A percentile compares a stretch with the other conserved stretches of the same genome.
These are phyloP conservation scores for Lathronympha strigana DNA, from an alignment of 2,888 invertebrate genomes.

Conservation along the genomic window DNA sequence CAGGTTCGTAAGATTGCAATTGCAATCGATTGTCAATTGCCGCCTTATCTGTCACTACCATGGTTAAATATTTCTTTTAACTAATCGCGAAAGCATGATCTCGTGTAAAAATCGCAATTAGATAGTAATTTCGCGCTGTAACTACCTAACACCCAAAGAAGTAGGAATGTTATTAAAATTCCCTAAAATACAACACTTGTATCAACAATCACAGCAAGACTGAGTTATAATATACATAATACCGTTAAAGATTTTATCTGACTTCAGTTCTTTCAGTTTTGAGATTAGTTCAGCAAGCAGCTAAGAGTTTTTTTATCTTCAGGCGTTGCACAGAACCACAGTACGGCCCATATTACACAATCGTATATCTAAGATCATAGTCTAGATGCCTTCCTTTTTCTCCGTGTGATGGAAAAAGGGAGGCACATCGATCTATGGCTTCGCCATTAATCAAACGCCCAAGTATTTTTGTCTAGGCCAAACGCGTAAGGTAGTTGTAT, in stretches of 20 bases:
- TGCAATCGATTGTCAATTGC: constrained; percentile 82
- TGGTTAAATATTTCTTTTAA: background rate
- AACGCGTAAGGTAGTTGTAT: no score
- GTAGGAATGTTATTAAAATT: background rate
- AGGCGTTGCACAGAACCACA: background rate
- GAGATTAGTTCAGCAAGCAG: background rate
- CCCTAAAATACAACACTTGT: background rate
- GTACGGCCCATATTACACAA: no score
- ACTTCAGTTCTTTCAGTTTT: constrained; percentile 5
- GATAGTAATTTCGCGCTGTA: background rate
- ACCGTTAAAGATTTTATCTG: constrained; percentile 4
- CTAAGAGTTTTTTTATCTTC: background rate
- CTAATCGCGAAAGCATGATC: background rate
- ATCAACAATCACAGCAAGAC: constrained; percentile 5
- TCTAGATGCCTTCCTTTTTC: no score
- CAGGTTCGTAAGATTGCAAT: constrained; percentile 77
- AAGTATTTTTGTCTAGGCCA: no score
- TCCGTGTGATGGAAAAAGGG: no score
- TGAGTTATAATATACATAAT: constrained; percentile 11
- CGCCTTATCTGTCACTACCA: constrained; percentile 58
- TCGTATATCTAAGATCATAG: no score
- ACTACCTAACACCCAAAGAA: background rate
- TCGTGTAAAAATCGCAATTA: background rate
- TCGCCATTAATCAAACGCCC: no score
- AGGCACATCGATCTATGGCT: no score